These are phyloP conservation scores for Scomber japonicus DNA, from an alignment of 2,113 vertebrate genomes.

Conservation along the genomic window DNA sequence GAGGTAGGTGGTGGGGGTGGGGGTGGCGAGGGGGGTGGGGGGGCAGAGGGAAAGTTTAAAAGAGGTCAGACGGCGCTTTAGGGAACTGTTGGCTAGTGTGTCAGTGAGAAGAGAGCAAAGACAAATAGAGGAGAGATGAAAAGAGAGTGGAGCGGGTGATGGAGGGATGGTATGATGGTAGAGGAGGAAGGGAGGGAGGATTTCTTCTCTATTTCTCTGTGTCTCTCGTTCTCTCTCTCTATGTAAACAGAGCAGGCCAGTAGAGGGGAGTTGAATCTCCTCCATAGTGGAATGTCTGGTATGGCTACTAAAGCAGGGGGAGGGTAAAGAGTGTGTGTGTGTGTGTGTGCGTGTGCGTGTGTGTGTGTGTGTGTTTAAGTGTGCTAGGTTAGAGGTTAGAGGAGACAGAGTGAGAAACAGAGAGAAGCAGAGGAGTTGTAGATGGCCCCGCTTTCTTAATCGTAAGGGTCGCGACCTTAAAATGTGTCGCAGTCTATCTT, in stretches of 20 bases:
- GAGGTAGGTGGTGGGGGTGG: too few species aligned
- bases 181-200: constrained; percentile 38
- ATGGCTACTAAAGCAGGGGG: constrained; percentile 69
- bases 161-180: constrained; percentile 40
- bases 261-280: constrained; percentile 56
- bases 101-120: constrained; percentile 60
- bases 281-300: constrained; percentile 75
- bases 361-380: constrained; percentile 31
- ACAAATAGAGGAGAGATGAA: constrained; percentile 48
- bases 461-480: constrained; percentile 33
- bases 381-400: constrained; percentile 57
- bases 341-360: constrained; percentile 28
- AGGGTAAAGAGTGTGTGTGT: constrained; percentile 26
- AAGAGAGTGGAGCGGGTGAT: background rate
- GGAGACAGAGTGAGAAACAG: constrained; percentile 31
- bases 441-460: constrained; percentile 42
- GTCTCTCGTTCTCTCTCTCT: constrained; percentile 14
- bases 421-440: constrained; percentile 14
- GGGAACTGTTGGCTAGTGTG: constrained; percentile 44
- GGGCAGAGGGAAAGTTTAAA: constrained; percentile 25
- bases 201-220: constrained; percentile 16
- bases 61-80: constrained; percentile 52
- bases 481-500: constrained; percentile 33
- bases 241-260: constrained; percentile 62
- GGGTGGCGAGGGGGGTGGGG: too few species aligned